phyloP scores from a whole-genome alignment of 2,113 vertebrate genomes.

The Pedionomus torquatus region DNA sequence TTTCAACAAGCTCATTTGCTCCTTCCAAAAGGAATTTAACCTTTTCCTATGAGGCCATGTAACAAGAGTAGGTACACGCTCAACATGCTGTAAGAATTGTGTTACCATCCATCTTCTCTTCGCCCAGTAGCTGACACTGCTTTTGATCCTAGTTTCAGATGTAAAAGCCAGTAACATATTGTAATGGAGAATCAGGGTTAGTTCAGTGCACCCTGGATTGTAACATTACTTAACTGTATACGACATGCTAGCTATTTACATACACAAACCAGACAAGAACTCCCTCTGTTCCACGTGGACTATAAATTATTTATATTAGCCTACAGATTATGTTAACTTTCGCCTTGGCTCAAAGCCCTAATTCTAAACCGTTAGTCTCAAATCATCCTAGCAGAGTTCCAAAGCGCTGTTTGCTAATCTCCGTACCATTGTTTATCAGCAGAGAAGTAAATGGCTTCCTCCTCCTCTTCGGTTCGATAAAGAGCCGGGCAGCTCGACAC shows the following conservation, averaged over 20 bases:
- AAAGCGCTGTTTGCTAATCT: background rate
- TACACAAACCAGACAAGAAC: conserved; percentile 39
- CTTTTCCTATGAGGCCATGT: conserved; percentile 71
- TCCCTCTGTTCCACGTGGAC: background rate
- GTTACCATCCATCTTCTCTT: conserved; percentile 72
- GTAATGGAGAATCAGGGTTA: conserved; percentile 70
- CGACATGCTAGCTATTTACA: conserved; percentile 61
- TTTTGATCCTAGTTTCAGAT: conserved; percentile 71
- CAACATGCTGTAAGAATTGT: conserved; percentile 73
- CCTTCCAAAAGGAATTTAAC: conserved; percentile 71
- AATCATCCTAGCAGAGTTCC: background rate
- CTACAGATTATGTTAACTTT: conserved; percentile 15
- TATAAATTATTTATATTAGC: background rate
- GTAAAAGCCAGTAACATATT: conserved; percentile 72
- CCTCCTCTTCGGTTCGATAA: conserved; percentile 90
- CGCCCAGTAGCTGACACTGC: conserved; percentile 69
- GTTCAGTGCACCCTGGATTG: conserved; percentile 64
- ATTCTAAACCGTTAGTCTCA: conserved; percentile 24
- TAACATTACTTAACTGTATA: conserved; percentile 61
- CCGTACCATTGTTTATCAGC: conserved; percentile 92
- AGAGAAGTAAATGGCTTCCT: conserved; percentile 92
- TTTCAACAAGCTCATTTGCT: conserved; percentile 71
- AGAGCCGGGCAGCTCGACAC: conserved; percentile 90
- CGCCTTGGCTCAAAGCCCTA: conserved; percentile 10
- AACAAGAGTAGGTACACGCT: conserved; percentile 70